These are phyloP conservation scores for Brienomyrus brachyistius DNA, from an alignment of 2,113 vertebrate genomes.

Conservation along the genomic window DNA sequence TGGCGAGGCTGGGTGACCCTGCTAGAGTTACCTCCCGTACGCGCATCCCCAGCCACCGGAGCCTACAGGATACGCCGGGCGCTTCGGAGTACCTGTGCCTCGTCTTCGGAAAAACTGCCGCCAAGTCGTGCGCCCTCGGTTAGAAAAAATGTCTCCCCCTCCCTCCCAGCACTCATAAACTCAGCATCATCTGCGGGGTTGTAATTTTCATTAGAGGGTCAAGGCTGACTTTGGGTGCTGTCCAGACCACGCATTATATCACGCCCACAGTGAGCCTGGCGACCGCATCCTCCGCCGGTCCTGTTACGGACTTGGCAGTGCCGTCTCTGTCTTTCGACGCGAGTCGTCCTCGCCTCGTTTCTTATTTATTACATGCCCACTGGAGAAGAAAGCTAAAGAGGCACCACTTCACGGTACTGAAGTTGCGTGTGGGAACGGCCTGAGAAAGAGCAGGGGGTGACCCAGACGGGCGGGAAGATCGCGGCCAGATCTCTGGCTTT, in stretches of 20 bases:
- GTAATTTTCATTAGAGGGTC: slow-evolving; percentile 42
- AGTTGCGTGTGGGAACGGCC: background rate
- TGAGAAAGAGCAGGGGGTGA: background rate
- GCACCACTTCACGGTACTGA: background rate
- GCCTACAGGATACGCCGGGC: background rate
- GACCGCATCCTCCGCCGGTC: background rate
- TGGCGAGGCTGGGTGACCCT: background rate
- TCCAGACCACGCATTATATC: slow-evolving; percentile 44
- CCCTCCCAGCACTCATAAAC: background rate
- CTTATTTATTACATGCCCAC: slow-evolving; percentile 4
- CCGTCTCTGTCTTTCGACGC: background rate
- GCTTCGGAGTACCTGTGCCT: background rate
- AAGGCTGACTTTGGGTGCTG: slow-evolving; percentile 36
- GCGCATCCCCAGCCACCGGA: background rate
- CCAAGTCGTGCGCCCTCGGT: background rate
- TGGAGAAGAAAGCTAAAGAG: background rate
- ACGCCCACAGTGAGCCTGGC: slow-evolving; percentile 31
- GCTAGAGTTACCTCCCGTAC: background rate
- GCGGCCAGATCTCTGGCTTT: background rate
- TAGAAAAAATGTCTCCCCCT: background rate
- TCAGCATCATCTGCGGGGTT: slow-evolving; percentile 35
- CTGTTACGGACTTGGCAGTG: slow-evolving; percentile 14
- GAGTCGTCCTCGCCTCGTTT: background rate
- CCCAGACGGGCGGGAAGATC: background rate
- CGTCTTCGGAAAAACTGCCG: background rate